These are phyloP conservation scores for Ctenicera cuprea DNA, from an alignment of 2,888 invertebrate genomes.

Conservation along the genomic window DNA sequence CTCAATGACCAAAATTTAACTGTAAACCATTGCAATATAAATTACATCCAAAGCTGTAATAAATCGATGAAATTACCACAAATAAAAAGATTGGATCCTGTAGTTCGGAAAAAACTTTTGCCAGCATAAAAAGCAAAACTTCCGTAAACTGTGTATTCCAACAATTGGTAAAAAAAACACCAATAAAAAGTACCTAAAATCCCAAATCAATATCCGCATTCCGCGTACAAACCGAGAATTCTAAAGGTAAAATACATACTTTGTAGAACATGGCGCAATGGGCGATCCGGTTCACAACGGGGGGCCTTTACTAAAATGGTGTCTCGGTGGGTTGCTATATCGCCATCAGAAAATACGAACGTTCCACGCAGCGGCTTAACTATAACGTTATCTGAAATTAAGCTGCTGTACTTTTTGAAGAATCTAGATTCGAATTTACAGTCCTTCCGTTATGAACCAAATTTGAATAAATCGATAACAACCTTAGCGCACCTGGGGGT, in stretches of 20 bases:
- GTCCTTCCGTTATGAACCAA: slow-evolving; percentile 12
- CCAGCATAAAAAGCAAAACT: not conserved
- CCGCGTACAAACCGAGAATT: slow-evolving; percentile 33
- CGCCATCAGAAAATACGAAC: slow-evolving; percentile 32
- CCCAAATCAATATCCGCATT: slow-evolving; percentile 45
- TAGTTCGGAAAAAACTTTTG: too few species aligned
- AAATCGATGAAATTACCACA: too few species aligned
- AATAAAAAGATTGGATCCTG: too few species aligned
- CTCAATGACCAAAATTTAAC: too few species aligned
- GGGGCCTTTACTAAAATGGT: slow-evolving; percentile 57
- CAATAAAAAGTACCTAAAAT: slow-evolving; percentile 19
- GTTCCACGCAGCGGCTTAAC: slow-evolving; percentile 30
- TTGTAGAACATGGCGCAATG: slow-evolving; percentile 51
- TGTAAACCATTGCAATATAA: too few species aligned
- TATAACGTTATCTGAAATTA: slow-evolving; percentile 32
- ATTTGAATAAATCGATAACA: slow-evolving; percentile 30
- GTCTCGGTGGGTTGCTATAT: slow-evolving; percentile 50
- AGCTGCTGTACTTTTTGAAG: slow-evolving; percentile 32
- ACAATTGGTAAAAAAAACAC: not conserved
- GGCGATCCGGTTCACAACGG: slow-evolving; percentile 51
- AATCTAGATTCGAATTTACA: slow-evolving; percentile 12
- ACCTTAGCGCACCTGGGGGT: not conserved
- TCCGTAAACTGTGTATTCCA: not conserved
- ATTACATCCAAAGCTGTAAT: too few species aligned
- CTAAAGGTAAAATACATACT: slow-evolving; percentile 39